These are phyloP conservation scores for Sminthurides bifidus DNA, from an alignment of 1,140 invertebrate species.

Conservation along the genomic window DNA sequence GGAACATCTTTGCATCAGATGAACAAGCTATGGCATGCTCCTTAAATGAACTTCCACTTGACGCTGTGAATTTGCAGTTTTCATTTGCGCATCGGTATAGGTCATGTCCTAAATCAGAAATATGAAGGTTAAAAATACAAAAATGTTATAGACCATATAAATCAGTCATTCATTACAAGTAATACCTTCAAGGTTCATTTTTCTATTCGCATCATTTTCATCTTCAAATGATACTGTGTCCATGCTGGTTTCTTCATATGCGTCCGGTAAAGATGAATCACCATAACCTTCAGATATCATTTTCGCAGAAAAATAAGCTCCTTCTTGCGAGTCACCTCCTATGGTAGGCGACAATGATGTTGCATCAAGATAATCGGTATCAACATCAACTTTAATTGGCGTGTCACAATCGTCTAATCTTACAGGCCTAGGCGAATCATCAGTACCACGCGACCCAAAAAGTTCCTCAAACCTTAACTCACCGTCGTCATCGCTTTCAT, in stretches of 20 bases:
- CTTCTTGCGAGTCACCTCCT: too few relatives aligned
- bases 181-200: background rate
- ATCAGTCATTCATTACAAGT: background rate
- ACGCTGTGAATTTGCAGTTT: conserved; percentile 35
- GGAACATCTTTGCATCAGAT: conserved; percentile 31
- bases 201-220: background rate
- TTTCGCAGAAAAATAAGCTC: too few relatives aligned
- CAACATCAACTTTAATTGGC: background rate
- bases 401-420: background rate
- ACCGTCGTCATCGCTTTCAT: conserved; percentile 22
- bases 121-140: too few relatives aligned
- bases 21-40: conserved; percentile 41
- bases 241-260: too few relatives aligned
- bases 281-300: too few relatives aligned
- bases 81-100: conserved; percentile 44
- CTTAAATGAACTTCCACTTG: conserved; percentile 36
- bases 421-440: too few relatives aligned
- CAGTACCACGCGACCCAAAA: background rate
- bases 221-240: background rate
- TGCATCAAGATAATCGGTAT: background rate
- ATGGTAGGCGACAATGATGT: too few relatives aligned
- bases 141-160: background rate
- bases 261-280: too few relatives aligned
- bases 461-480: background rate
- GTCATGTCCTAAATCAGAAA: conserved; percentile 35